Base-by-base conservation (phyloP, 30 jellyfish, hydroid and myxozoan genomes). In the Chrysaora quinquecirrha region DNA sequence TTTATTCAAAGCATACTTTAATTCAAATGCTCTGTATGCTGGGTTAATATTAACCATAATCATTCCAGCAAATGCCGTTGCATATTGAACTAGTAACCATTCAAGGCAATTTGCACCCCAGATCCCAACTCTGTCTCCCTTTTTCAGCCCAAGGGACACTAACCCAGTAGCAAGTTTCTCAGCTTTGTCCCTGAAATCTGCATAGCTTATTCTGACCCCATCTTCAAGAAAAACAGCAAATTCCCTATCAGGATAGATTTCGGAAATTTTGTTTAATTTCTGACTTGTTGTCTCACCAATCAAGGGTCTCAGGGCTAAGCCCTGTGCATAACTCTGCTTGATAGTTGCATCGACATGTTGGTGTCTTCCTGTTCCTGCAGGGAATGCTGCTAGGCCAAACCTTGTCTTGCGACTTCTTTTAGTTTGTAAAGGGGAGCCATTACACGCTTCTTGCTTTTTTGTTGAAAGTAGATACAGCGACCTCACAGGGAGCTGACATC, bases 21-120 rank as follows among this genome's bases (percentile, higher is more conserved):
- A 33, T 60, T 93, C 98, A 30, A 62, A 28, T 23, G 88, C 60
- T 48, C 74, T 56, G 67, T 86, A 87, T 30, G 97, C 93, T 22
- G 98, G 98, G 70, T 93, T 93, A 21, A 93, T 89, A 76, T 93
- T 93, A 24, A 93, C 98, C 89, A 93, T 24, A 2, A 93, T 87
- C 82, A 87, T 34, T 28, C 98, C 98, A 2, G 92, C 88, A 67
- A 76, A 80, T 80, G 96, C 96, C 1, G 97, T 76, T 4, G 98
- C 97, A 35, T 87, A 87, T 27, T 76, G 88, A 25, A 86, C 79
- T 27, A 93, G 58, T 23, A 93, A 60, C 98, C 98, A 93, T 77
- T 87, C 98, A 54, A 93, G 60, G 38, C 90, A 83, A 69, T 93
- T 93, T 27, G 96, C 90, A 10, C 98, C 98, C 98, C 98, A 93